These are phyloP conservation scores for Lordiphosa fenestrarum DNA, from an alignment of 2,888 invertebrate species.

Conservation along the genomic window DNA sequence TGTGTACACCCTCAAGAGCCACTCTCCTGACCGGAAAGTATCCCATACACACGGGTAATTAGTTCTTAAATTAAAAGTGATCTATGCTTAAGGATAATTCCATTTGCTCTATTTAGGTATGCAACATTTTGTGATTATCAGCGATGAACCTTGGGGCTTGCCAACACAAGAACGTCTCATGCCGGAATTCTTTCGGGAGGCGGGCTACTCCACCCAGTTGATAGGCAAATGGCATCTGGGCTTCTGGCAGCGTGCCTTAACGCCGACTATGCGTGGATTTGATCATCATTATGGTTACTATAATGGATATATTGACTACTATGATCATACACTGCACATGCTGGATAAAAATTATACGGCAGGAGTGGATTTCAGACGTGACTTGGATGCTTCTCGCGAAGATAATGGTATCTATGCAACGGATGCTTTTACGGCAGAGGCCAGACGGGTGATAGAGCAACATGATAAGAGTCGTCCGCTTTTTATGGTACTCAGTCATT, in stretches of 20 bases:
- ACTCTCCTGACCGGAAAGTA: slow-evolving; percentile 93
- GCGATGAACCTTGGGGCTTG: slow-evolving; percentile 87
- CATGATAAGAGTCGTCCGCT: slow-evolving; percentile 85
- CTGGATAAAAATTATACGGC: slow-evolving; percentile 69
- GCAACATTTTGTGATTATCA: slow-evolving; percentile 86
- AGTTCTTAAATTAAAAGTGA: too few species aligned
- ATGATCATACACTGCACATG: slow-evolving; percentile 83
- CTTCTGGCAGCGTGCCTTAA: slow-evolving; percentile 83
- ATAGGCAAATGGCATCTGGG: slow-evolving; percentile 97
- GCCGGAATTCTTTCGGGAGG: slow-evolving; percentile 85
- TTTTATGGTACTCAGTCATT: slow-evolving; percentile 90
- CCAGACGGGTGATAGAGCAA: slow-evolving; percentile 83
- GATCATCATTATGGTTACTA: slow-evolving; percentile 92
- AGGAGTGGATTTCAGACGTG: slow-evolving; percentile 82
- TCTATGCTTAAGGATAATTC: neutral
- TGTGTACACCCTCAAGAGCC: slow-evolving; percentile 92
- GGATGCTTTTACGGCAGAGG: slow-evolving; percentile 86
- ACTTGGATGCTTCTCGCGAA: slow-evolving; percentile 81
- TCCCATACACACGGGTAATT: slow-evolving; percentile 88
- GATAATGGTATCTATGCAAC: slow-evolving; percentile 85
- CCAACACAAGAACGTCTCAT: slow-evolving; percentile 86
- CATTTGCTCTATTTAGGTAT: slow-evolving; percentile 81
- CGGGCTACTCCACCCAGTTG: slow-evolving; percentile 90
- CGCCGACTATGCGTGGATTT: slow-evolving; percentile 88
- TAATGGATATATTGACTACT: slow-evolving; percentile 91